Evolutionary conservation across 2,113 vertebrate genomes (phyloP), one percentile per base, ranked within the genome.

Genomic region (Periophthalmodon schlosseri): DNA sequence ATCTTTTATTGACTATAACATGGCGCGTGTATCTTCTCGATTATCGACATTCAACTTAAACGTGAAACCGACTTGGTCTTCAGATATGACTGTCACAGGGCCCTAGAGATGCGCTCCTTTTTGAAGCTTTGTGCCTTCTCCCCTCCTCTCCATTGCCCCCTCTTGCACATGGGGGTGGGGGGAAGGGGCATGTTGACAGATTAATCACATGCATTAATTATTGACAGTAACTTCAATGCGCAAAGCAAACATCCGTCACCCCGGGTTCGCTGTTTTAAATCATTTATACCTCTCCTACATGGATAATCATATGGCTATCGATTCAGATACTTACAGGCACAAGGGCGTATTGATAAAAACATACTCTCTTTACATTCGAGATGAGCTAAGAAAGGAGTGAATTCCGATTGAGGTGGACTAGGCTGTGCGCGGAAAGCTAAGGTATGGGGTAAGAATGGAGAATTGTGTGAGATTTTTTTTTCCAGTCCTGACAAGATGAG

Each of bases 121-220:
- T 60, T 21, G 58, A 46, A 54, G 70, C 52, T 80, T 71, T 78
- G 15, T 70, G 68, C 74, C 73, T 9, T 58, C 94, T 91, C 91
- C 93, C 92, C 93, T 72, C 87, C 89, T 90, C 94, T 94, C 94
- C 85, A 92, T 92, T 69, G 70, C 82, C 76, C 67, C 67, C 68
- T 69, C 70, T 78, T 75, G n/a, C 69, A 94, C 90, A 10, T 44
- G 23, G 93, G 93, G 91, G 28, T 28, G 28, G 28, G 3, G 28
- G 28, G 28, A 28, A 28, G 91, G 95, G 94, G 95, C 93, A 92
- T 96, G 95, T 95, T 97, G 95, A 93, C 95, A 95, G 94, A 97
- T 97, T 97, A 96, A 97, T 97, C 96, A 94, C 92, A 94, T 95
- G 94, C 96, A 97, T 98, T 96, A 96, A 97, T 99, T 98, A 99